phyloP scores from a whole-genome alignment of 2,797 vertebrate species.

The Dromococcyx pavoninus region DNA sequence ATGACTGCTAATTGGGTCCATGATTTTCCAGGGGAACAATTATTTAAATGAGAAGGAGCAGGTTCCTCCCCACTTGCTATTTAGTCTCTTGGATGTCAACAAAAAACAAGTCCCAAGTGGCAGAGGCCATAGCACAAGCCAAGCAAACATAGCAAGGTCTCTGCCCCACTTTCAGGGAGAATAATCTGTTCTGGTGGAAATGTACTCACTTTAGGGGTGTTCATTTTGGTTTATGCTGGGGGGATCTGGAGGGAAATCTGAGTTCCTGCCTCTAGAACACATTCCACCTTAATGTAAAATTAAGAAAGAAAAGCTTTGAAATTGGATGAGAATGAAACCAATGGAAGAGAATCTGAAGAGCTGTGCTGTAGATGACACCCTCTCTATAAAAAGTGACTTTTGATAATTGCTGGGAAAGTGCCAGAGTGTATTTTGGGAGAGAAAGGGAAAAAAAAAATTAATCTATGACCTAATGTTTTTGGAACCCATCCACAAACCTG shows the following conservation, averaged over 20 bases:
- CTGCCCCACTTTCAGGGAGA: not conserved
- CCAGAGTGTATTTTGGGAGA: slow-evolving; percentile 47
- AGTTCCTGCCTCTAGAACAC: not conserved
- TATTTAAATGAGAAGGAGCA: not conserved
- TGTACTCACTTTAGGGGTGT: not conserved
- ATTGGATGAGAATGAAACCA: not conserved
- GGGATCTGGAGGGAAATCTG: not conserved
- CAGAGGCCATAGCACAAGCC: not conserved
- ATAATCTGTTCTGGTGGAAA: not conserved
- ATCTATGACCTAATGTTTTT: slow-evolving; percentile 73
- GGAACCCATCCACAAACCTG: slow-evolving; percentile 61
- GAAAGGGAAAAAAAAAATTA: not conserved
- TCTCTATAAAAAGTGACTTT: slow-evolving; percentile 61
- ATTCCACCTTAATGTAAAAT: slow-evolving; percentile 39
- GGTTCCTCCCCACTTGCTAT: not conserved
- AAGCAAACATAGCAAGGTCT: not conserved
- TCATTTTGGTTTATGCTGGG: rapidly evolving
- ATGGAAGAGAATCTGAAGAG: slow-evolving; percentile 6
- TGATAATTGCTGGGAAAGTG: slow-evolving; percentile 68
- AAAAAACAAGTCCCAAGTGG: not conserved
- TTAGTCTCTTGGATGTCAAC: not conserved
- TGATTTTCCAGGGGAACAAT: not conserved
- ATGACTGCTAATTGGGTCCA: not conserved
- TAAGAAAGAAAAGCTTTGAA: not conserved
- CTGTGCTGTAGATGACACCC: slow-evolving; percentile 27